Percentiles rank a stretch among this genome's conserved stretches.
These are phyloP conservation scores for Salvelinus sp. DNA, from an alignment of 2,113 vertebrate species.

Conservation along the genomic window DNA sequence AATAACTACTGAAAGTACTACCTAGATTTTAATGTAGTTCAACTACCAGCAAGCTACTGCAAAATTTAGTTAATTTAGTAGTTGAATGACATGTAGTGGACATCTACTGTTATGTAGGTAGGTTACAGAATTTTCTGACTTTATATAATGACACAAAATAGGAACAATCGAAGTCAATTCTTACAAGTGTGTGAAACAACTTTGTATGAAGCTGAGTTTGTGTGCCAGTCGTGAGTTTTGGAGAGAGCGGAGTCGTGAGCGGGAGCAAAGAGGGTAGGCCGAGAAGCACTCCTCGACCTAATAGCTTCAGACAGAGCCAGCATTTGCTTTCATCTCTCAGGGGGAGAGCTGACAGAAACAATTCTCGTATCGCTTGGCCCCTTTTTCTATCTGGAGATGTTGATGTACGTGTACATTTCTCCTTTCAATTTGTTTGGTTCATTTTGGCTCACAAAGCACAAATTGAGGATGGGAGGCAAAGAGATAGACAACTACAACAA, in stretches of 20 bases:
- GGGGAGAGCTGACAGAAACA: conserved; percentile 71
- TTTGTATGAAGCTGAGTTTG: conserved; percentile 28
- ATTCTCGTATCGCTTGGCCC: conserved; percentile 62
- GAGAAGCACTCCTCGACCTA: conserved; percentile 52
- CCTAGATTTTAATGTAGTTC: too few relatives aligned
- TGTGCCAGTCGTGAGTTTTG: conserved; percentile 22
- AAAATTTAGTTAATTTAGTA: too few relatives aligned
- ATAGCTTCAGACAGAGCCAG: conserved; percentile 73
- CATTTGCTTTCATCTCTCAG: conserved; percentile 74
- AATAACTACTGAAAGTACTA: too few relatives aligned
- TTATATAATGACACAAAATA: conserved; percentile 16
- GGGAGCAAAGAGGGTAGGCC: conserved; percentile 8
- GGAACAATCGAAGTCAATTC: conserved; percentile 34
- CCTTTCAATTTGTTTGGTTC: conserved; percentile 32
- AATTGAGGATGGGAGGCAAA: conserved; percentile 3
- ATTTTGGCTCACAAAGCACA: conserved; percentile 14
- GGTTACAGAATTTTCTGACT: conserved; percentile 25
- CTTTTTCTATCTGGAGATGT: conserved; percentile 22
- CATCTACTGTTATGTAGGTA: conserved; percentile 20
- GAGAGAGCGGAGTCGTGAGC: conserved; percentile 3
- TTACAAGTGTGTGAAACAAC: conserved; percentile 40
- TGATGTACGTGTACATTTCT: conserved; percentile 26
- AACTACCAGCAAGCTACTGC: too few relatives aligned
- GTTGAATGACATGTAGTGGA: too few relatives aligned
- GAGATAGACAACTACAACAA: neutral